Base-by-base conservation (phyloP, 2,113 vertebrate genomes). In the Hyaena hyaena region DNA sequence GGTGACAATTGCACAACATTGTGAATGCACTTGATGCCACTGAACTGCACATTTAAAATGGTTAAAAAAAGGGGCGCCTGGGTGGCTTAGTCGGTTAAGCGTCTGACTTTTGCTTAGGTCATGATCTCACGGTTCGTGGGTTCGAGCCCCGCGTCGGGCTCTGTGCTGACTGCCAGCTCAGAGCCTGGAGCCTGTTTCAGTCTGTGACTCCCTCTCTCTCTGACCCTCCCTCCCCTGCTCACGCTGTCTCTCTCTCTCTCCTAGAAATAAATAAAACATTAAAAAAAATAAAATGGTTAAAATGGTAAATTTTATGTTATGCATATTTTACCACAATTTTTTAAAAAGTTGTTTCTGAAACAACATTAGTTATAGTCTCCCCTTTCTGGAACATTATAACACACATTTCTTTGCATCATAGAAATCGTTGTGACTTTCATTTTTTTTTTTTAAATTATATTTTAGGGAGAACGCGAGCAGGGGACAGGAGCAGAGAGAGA, bases 301-400 rank as follows among this genome's bases (percentile, higher is more conserved):
- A 69, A 65, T 5, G 66, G 10, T 39, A 89, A 94, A 65, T 31
- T 81, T 65, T 1, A 61, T 81, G 50, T 71, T 35, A 88, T 10
- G 10, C 5, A 10, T 66, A 55, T 33, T 58, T 82, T 77, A 73
- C 23, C 69, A 66, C 23, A 80, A 43, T 65, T 66, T 1, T 58
- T 1, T 3, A 50, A 81, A 85, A 43, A 12, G 21, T 68, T 26
- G 76, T 61, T 86, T 81, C 71, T 74, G 55, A 86, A 33, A 66
- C 23, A 71, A 33, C 14, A 39, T 35, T 11, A 81, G 35, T 65
- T 69, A 35, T 10, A 7, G 11, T 50, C 33, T 91, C 63, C 9
- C 11, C 73, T 63, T 33, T 9, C n/a, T 71, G 23, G 21, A 0
- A 16, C 45, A 35, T 0, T 28, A 0, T 71, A 68, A 89, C 0